A percentile compares a stretch with the other conserved stretches of the same genome.
phyloP scores from a whole-genome alignment of 2,113 vertebrate species.

The Shinisaurus crocodilurus region DNA sequence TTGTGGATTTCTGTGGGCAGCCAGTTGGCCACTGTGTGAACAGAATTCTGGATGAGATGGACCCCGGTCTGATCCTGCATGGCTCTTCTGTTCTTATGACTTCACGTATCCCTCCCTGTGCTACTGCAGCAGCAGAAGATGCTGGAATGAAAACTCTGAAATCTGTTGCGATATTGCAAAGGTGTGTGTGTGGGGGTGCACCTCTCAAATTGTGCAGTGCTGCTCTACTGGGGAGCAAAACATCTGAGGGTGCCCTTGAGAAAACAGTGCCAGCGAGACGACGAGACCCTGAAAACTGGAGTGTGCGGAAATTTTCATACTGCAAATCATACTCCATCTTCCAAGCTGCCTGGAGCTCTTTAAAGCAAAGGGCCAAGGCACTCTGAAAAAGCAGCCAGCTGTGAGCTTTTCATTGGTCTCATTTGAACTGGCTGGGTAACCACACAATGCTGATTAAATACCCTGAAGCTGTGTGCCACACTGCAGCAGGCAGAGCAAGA shows the following conservation, averaged over 20 bases:
- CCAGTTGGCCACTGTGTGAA: no score
- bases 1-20: no score
- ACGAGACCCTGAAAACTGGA: rapidly evolving
- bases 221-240: no score
- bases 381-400: neutral
- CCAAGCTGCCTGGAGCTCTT: neutral
- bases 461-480: neutral
- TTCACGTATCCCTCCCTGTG: no score
- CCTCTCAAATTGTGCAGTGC: neutral
- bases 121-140: no score
- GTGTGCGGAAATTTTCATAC: no score
- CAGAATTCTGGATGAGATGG: no score
- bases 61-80: no score
- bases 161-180: neutral
- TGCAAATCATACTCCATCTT: neutral
- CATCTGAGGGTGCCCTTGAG: neutral
- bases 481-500: neutral
- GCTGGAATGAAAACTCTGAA: neutral
- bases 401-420: conserved; percentile 12
- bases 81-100: no score
- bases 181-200: rapidly evolving
- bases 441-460: neutral
- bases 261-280: neutral
- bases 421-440: neutral
- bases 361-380: neutral